These are phyloP conservation scores for Pachycephus smyrnensis DNA, from an alignment of 2,888 invertebrate species.

Conservation along the genomic window DNA sequence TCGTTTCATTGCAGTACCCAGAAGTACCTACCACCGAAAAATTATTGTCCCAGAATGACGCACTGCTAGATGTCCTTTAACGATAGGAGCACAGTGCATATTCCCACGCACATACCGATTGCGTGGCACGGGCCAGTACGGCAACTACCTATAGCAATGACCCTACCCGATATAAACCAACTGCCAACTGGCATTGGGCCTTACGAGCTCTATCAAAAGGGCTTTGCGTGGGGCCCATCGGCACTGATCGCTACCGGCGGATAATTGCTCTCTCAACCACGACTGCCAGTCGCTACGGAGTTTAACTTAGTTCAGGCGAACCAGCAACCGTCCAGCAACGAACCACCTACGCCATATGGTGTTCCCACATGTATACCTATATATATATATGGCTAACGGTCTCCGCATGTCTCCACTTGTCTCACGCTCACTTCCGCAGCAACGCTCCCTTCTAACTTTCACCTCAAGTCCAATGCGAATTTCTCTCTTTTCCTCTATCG, in stretches of 20 bases:
- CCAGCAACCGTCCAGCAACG: not conserved
- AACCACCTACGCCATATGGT: constrained; percentile 43
- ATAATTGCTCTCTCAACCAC: not conserved
- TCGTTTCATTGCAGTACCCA: not conserved
- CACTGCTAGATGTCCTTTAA: not conserved
- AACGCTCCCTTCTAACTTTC: constrained; percentile 13
- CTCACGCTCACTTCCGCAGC: not conserved
- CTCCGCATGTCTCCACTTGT: constrained; percentile 14
- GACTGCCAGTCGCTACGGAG: not conserved
- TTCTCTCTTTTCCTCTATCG: not conserved
- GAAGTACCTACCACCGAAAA: not conserved
- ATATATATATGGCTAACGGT: constrained; percentile 22
- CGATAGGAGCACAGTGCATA: constrained; percentile 10
- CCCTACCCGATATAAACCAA: not conserved
- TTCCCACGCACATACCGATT: constrained; percentile 40
- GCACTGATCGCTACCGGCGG: not conserved
- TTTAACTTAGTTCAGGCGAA: not conserved
- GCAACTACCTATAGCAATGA: not conserved
- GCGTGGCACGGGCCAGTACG: constrained; percentile 48
- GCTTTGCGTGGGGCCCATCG: constrained; percentile 32
- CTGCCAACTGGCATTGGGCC: not conserved
- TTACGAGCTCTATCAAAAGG: not conserved
- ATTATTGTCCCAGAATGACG: not conserved
- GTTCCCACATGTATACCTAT: not conserved
- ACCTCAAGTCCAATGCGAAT: not conserved